Percentiles rank a stretch among this genome's conserved stretches.
Conservation (phyloP, 2,888 invertebrate genomes). For the Drosophila kokeensis region DNA sequence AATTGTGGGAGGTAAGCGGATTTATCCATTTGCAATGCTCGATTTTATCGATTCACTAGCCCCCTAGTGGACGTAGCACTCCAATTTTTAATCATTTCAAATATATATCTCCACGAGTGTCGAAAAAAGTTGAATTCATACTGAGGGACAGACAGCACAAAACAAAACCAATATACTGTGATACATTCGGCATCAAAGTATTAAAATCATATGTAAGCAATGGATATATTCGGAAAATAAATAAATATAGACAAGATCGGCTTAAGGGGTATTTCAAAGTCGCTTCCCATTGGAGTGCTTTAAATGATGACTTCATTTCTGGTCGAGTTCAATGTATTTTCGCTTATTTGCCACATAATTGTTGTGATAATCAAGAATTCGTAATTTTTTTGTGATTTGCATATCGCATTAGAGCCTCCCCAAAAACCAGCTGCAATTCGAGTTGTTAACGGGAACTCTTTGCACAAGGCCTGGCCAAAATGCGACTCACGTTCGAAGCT, state of each 20-base stretch:
- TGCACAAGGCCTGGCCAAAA: conserved; percentile 15
- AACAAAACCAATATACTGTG: too few species aligned
- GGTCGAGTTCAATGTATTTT: conserved; percentile 6
- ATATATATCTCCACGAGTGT: too few species aligned
- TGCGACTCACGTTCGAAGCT: conserved; percentile 39
- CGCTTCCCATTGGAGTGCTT: neutral
- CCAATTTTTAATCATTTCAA: too few species aligned
- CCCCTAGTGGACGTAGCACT: too few species aligned
- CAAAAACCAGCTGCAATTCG: conserved; percentile 24
- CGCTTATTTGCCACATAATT: conserved; percentile 3
- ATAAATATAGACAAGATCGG: neutral
- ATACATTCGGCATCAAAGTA: too few species aligned
- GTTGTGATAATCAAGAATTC: conserved; percentile 12
- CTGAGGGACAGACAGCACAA: too few species aligned
- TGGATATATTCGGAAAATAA: neutral
- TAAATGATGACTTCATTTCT: neutral
- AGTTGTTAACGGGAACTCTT: conserved; percentile 17
- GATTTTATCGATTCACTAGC: too few species aligned
- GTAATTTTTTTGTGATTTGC: conserved; percentile 22
- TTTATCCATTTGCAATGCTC: too few species aligned
- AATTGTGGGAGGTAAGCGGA: too few species aligned
- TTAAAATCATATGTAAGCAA: neutral
- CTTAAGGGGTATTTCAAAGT: neutral
- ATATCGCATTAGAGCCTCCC: conserved; percentile 29
- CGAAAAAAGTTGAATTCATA: too few species aligned